Base-by-base conservation (phyloP, 1,140 invertebrate species). In the Mercenaria mercenaria region DNA sequence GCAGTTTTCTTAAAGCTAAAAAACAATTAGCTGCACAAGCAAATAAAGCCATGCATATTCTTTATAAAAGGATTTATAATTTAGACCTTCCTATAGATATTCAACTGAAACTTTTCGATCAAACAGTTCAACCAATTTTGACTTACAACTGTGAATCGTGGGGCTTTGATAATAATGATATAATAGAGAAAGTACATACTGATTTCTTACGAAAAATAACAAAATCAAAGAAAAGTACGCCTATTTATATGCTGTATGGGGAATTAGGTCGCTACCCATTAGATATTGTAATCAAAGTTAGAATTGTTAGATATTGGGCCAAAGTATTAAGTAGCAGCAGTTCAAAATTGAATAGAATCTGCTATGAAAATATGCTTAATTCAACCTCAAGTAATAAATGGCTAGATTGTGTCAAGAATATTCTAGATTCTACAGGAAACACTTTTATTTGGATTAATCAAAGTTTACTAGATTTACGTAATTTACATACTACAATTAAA, bases 21-120 rank as follows among this genome's bases (percentile, higher is more conserved):
- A 4, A 79, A 47, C 4, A 13, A 29, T 32, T 79, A 47, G 4
- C 47, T 32, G 6, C 39, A 18, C 76, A 79, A 79, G 39, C 76
- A 3, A 79, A 50, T 11, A 79, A 79, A 52, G 76, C 76, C 4
- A 43, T 47, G 47, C 47, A 47, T 52, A 20, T 37, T 20, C 26
- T 76, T 26, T 76, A 18, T n/a, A n/a, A n/a, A n/a, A n/a, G n/a
- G n/a, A n/a, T n/a, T n/a, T n/a, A n/a, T n/a, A n/a, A n/a, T n/a
- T n/a, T n/a, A n/a, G n/a, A n/a, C n/a, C n/a, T n/a, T n/a, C n/a
- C n/a, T n/a, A n/a, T n/a, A n/a, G n/a, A 76, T 43, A 20, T 76
- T 11, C 72, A 76, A 76, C 11, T 76, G 11, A 76, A 76, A 76
- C 39, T 79, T 4, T 79, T 79, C 26, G 76, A 79, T 29, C 10